Evolutionary conservation across 1,140 invertebrate genomes (phyloP).

Genomic region (Dinoponera quadriceps): DNA sequence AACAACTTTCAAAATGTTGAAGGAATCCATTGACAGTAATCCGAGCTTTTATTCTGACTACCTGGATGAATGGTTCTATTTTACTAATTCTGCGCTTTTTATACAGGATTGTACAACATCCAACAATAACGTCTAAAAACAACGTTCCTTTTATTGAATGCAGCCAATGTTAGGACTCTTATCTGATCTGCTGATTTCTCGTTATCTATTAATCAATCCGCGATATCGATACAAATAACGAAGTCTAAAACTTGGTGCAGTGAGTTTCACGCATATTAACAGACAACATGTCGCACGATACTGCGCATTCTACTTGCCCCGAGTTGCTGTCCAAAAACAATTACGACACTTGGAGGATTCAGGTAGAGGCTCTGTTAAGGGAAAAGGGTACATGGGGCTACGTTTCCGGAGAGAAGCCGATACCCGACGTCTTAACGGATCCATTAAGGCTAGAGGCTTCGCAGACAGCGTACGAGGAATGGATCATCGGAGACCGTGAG

Average conservation of each 20-base stretch:
- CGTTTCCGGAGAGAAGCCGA: not conserved
- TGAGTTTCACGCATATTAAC: not conserved
- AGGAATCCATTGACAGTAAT: too few relatives aligned
- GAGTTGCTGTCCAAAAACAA: conserved; percentile 4
- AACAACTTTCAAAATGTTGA: too few relatives aligned
- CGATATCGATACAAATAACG: too few relatives aligned
- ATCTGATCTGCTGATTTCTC: too few relatives aligned
- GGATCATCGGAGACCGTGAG: not conserved
- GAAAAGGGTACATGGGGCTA: conserved; percentile 3
- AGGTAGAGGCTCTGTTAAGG: not conserved
- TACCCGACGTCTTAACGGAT: not conserved
- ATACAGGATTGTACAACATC: too few relatives aligned
- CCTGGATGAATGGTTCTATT: too few relatives aligned
- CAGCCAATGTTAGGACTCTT: too few relatives aligned
- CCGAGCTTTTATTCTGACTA: too few relatives aligned
- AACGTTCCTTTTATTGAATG: too few relatives aligned
- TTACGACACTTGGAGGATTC: conserved; percentile 13
- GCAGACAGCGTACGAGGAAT: not conserved
- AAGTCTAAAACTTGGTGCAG: not conserved
- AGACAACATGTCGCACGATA: not conserved
- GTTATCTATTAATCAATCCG: too few relatives aligned
- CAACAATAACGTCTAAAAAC: too few relatives aligned
- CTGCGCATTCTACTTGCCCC: not conserved
- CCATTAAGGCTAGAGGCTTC: not conserved
- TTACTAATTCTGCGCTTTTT: too few relatives aligned